A percentile compares a stretch with the other conserved stretches of the same genome.
These are phyloP conservation scores for Sipunculus nudus DNA, from an alignment of 2,888 invertebrate species.

Conservation along the genomic window DNA sequence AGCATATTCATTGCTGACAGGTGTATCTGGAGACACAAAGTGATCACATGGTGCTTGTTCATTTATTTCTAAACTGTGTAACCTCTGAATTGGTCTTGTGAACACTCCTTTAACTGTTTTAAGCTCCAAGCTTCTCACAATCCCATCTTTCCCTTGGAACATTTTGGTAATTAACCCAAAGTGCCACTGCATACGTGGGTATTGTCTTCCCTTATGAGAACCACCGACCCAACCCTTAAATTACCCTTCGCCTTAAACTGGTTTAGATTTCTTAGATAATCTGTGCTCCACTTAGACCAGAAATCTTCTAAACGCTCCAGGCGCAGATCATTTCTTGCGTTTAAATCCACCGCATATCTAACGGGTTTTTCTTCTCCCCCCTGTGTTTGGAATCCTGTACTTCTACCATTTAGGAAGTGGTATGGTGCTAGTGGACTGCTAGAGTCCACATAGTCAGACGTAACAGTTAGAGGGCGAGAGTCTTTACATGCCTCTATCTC, in stretches of 20 bases:
- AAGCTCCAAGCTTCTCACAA: neutral
- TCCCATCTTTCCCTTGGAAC: neutral
- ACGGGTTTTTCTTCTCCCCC: neutral
- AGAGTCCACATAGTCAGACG: neutral
- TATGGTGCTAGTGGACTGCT: neutral
- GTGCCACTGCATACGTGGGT: neutral
- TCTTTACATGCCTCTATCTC: slow-evolving; percentile 11
- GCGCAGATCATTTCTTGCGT: neutral
- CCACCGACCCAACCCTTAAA: neutral
- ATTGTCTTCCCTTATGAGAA: neutral
- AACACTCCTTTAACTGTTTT: neutral
- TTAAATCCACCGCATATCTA: neutral
- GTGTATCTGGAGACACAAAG: too few species aligned
- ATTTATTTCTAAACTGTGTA: neutral
- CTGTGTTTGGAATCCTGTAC: neutral
- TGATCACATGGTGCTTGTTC: neutral
- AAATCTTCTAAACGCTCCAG: neutral
- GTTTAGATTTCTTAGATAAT: neutral
- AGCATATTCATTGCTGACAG: too few species aligned
- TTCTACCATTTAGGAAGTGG: slow-evolving; percentile 1
- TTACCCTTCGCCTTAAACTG: neutral
- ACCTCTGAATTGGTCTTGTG: neutral
- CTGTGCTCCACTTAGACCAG: neutral
- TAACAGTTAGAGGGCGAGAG: slow-evolving; percentile 8
- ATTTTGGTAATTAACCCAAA: neutral